phyloP scores from a whole-genome alignment of 2,888 invertebrate genomes.

The Ectemnius continuus region DNA sequence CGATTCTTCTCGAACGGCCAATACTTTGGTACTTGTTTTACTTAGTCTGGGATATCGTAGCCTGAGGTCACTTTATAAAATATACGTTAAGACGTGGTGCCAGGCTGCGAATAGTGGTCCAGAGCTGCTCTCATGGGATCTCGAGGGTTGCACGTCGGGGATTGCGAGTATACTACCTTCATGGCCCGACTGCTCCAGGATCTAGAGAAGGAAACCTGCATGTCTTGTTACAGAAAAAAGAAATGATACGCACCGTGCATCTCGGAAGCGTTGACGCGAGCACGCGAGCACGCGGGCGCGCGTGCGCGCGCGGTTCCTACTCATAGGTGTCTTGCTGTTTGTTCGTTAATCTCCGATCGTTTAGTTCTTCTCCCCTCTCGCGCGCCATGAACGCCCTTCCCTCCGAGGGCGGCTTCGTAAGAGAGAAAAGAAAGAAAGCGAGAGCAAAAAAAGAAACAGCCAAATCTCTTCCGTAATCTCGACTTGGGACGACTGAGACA shows the following conservation, averaged over 20 bases:
- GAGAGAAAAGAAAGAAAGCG: conserved; percentile 3
- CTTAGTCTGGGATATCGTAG: conserved; percentile 34
- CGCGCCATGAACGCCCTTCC: conserved; percentile 22
- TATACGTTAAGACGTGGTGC: conserved; percentile 21
- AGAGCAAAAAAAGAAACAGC: neutral
- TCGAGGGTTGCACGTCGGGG: conserved; percentile 21
- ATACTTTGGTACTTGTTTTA: conserved; percentile 20
- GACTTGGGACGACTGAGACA: conserved; percentile 50
- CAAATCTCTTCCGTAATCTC: conserved; percentile 31
- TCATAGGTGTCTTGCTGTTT: conserved; percentile 45
- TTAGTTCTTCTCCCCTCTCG: conserved; percentile 26
- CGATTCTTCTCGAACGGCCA: conserved; percentile 43
- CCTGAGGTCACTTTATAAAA: conserved; percentile 32
- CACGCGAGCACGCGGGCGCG: conserved; percentile 26
- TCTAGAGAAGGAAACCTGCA: conserved; percentile 53
- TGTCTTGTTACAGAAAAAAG: conserved; percentile 28
- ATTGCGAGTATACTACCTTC: conserved; percentile 30
- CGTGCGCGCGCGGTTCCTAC: conserved; percentile 41
- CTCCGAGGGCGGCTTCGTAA: conserved; percentile 10
- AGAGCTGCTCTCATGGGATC: conserved; percentile 39
- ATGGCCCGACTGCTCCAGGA: conserved; percentile 37
- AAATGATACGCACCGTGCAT: conserved; percentile 59
- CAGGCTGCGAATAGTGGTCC: conserved; percentile 42
- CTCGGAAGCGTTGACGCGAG: conserved; percentile 64
- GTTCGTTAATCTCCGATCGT: conserved; percentile 38